These are phyloP conservation scores for Zelostemma sp. DNA, from an alignment of 1,140 invertebrate genomes.

Conservation along the genomic window DNA sequence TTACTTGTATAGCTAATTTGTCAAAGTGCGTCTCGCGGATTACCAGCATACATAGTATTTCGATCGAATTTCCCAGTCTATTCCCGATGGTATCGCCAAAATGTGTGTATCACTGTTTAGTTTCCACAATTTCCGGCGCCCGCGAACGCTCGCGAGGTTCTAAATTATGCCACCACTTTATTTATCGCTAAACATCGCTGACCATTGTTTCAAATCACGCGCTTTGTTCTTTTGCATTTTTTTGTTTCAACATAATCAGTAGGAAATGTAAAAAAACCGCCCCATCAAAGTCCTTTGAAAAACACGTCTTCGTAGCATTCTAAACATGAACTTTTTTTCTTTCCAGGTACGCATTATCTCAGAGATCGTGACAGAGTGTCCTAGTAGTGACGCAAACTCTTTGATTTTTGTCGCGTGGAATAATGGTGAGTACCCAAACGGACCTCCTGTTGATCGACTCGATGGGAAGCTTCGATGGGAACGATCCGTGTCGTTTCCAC, in stretches of 20 bases:
- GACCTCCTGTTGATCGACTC: constrained; percentile 7
- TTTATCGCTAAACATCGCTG: constrained; percentile 14
- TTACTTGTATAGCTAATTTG: constrained; percentile 34
- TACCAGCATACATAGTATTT: constrained; percentile 15
- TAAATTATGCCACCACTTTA: constrained; percentile 24
- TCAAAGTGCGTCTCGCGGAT: constrained; percentile 23
- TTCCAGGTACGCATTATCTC: constrained; percentile 14
- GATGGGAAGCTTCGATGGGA: background rate
- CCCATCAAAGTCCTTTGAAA: constrained; percentile 9
- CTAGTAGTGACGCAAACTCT: constrained; percentile 5
- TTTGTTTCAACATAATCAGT: background rate
- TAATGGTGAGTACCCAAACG: background rate
- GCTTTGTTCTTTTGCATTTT: constrained; percentile 4
- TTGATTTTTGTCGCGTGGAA: constrained; percentile 4
- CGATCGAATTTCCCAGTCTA: constrained; percentile 49
- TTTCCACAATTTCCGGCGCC: constrained; percentile 59
- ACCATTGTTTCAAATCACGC: constrained; percentile 19
- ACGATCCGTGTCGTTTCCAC: constrained; percentile 1
- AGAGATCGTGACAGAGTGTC: constrained; percentile 1
- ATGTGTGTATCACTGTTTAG: constrained; percentile 59
- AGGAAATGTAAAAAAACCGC: background rate
- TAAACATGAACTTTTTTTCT: constrained; percentile 12
- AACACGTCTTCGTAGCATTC: too few species aligned
- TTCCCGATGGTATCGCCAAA: constrained; percentile 10
- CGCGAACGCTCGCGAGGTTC: constrained; percentile 13